A percentile compares a stretch with the other conserved stretches of the same genome.
These are phyloP conservation scores for Andrena chrysosceles DNA, from an alignment of 2,888 invertebrate genomes.

Conservation along the genomic window DNA sequence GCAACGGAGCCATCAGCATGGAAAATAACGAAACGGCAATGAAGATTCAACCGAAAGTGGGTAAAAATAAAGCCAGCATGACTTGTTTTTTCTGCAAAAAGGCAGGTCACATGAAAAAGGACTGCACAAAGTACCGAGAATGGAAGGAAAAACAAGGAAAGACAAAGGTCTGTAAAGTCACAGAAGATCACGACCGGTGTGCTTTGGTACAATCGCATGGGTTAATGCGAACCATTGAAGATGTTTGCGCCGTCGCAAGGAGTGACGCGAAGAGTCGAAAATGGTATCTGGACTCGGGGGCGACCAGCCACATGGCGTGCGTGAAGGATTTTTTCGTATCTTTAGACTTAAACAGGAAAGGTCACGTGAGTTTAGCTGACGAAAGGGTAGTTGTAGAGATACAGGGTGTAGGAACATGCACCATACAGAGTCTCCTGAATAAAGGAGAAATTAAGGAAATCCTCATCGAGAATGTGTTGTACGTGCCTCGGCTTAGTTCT, in stretches of 20 bases:
- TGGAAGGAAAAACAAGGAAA: background rate
- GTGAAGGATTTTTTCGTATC: too few relatives aligned
- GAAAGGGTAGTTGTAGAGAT: background rate
- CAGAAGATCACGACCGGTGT: background rate
- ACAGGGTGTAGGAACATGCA: background rate
- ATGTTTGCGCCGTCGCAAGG: background rate
- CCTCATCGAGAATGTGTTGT: constrained; percentile 50
- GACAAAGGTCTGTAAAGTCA: background rate
- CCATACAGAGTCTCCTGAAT: background rate
- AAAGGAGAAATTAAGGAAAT: background rate
- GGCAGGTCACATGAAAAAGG: background rate
- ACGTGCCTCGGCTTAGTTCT: constrained; percentile 55
- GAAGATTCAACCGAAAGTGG: too few relatives aligned
- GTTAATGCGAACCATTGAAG: background rate
- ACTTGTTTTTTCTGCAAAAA: constrained; percentile 7
- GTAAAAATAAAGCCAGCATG: constrained; percentile 28
- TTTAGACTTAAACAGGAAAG: too few relatives aligned
- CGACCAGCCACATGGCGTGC: too few relatives aligned
- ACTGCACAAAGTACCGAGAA: background rate
- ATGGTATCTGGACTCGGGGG: too few relatives aligned
- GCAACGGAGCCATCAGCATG: background rate
- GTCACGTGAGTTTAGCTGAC: too few relatives aligned
- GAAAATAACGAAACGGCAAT: background rate
- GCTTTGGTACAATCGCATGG: too few relatives aligned
- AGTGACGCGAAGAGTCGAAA: background rate